Conservation (phyloP, 2,113 vertebrate genomes). For the Balaeniceps rex region DNA sequence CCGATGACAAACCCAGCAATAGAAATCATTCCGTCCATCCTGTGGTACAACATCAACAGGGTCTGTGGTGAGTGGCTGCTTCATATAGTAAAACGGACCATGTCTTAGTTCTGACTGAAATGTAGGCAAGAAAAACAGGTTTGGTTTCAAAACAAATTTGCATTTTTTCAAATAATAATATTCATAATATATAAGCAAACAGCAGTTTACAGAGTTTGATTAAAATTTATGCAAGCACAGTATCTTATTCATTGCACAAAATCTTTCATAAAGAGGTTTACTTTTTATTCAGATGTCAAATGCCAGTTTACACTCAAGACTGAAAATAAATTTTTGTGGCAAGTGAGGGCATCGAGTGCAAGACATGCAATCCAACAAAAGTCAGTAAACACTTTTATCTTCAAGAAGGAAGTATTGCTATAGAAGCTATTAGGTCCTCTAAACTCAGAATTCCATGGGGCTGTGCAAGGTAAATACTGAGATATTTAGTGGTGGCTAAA, state of each 20-base stretch:
- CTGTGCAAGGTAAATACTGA: not conserved
- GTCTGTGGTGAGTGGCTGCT: constrained; percentile 99
- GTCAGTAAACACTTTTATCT: not conserved
- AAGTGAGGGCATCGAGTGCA: not conserved
- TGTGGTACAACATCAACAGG: constrained; percentile 99
- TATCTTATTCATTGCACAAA: constrained; percentile 25
- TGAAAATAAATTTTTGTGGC: not conserved
- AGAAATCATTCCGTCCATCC: constrained; percentile 99
- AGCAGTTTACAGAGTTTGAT: constrained; percentile 33
- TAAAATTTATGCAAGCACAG: constrained; percentile 23
- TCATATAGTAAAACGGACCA: constrained; percentile 99
- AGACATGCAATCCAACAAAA: not conserved
- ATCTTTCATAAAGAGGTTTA: not conserved
- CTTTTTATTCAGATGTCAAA: not conserved
- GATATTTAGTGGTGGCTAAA: not conserved
- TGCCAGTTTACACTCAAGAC: not conserved
- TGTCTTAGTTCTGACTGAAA: constrained; percentile 99
- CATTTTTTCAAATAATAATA: constrained; percentile 66
- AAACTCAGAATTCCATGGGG: not conserved
- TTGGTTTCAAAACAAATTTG: constrained; percentile 93
- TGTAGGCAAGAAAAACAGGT: constrained; percentile 99
- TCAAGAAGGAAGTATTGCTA: not conserved
- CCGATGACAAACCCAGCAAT: constrained; percentile 99
- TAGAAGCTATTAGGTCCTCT: not conserved
- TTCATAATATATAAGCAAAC: constrained; percentile 65